Evolutionary conservation across 2,888 invertebrate species (phyloP).

Genomic region (Autographa gamma): DNA sequence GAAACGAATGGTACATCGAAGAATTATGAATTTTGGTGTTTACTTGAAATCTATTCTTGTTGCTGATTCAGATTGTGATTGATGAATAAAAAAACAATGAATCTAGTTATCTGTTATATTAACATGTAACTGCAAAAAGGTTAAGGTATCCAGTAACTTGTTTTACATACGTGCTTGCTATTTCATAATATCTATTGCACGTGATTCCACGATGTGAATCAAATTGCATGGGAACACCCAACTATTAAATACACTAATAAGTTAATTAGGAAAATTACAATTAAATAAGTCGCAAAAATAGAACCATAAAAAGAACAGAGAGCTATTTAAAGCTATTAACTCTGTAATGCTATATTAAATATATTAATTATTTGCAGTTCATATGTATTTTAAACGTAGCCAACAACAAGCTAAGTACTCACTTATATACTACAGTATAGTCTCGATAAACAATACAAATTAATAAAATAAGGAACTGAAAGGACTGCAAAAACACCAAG

Average conservation of each 20-base stretch:
- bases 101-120: no score
- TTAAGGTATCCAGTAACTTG: no score
- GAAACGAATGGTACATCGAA: slow-evolving; percentile 34
- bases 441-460: background rate
- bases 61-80: background rate
- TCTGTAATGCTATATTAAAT: background rate
- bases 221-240: no score
- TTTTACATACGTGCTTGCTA: no score
- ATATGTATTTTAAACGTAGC: background rate
- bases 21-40: slow-evolving; percentile 28
- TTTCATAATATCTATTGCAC: no score
- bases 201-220: no score
- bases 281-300: no score
- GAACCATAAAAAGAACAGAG: no score
- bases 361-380: no score
- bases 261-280: no score
- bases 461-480: slow-evolving; percentile 1
- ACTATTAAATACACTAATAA: no score
- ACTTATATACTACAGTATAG: background rate
- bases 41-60: slow-evolving; percentile 17
- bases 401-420: background rate
- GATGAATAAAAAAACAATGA: background rate
- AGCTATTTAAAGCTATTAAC: background rate
- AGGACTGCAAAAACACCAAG: background rate
- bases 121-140: no score